Conservation (phyloP, 2,797 vertebrate species). For the Pampus argenteus region DNA sequence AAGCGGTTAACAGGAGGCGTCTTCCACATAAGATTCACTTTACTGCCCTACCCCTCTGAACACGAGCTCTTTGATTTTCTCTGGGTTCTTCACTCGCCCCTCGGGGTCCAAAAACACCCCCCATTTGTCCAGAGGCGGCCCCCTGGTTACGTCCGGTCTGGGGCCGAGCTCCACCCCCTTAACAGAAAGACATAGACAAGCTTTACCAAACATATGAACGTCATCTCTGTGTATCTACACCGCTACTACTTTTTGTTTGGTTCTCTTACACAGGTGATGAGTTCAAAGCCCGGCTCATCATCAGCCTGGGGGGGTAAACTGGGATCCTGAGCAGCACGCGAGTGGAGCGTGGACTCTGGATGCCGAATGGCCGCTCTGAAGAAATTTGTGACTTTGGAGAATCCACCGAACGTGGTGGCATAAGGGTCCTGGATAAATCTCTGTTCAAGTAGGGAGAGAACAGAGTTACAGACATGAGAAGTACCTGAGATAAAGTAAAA, state of each 20-base stretch:
- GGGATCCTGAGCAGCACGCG: slow-evolving; percentile 59
- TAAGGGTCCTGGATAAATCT: slow-evolving; percentile 95
- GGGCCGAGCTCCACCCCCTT: slow-evolving; percentile 89
- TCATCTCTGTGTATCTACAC: neutral
- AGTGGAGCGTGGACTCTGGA: slow-evolving; percentile 75
- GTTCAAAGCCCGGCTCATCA: slow-evolving; percentile 92
- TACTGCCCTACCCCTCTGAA: slow-evolving; percentile 89
- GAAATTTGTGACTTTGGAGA: slow-evolving; percentile 95
- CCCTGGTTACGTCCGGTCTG: slow-evolving; percentile 85
- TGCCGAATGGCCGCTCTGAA: slow-evolving; percentile 89
- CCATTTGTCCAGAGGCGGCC: slow-evolving; percentile 86
- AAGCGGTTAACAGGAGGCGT: neutral
- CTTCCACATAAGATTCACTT: neutral
- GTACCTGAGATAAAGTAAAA: too few species aligned
- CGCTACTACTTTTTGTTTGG: neutral
- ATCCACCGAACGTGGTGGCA: slow-evolving; percentile 92
- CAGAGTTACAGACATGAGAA: neutral
- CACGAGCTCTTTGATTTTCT: slow-evolving; percentile 85
- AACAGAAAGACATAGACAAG: neutral
- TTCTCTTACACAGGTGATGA: slow-evolving; percentile 92
- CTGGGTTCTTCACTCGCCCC: slow-evolving; percentile 85
- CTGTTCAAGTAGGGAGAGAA: slow-evolving; percentile 67
- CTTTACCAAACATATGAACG: neutral
- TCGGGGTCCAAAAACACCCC: slow-evolving; percentile 86
- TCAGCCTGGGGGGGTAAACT: slow-evolving; percentile 72